phyloP scores from a whole-genome alignment of 2,888 invertebrate genomes.

The Drosophila paracracens region DNA sequence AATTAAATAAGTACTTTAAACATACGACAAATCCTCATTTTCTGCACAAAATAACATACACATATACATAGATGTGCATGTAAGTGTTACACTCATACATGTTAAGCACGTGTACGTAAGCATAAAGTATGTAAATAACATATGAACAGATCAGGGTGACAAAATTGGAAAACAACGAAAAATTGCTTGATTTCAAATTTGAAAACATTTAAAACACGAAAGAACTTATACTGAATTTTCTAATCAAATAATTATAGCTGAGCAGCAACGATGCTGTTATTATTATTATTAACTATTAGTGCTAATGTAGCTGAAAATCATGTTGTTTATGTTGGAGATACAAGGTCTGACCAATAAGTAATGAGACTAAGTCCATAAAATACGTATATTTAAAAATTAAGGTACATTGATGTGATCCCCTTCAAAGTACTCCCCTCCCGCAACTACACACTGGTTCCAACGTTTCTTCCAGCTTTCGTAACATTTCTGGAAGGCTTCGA shows the following conservation, averaged over 20 bases:
- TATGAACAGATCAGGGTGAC: conserved; percentile 27
- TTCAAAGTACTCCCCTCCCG: too few relatives aligned
- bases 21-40: conserved; percentile 28
- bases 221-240: neutral
- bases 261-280: neutral
- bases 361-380: too few relatives aligned
- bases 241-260: neutral
- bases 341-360: too few relatives aligned
- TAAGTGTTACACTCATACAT: neutral
- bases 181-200: neutral
- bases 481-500: too few relatives aligned
- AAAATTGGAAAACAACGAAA: neutral
- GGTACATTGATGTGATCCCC: too few relatives aligned
- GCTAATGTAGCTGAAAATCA: neutral
- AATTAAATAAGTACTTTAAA: conserved; percentile 28
- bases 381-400: too few relatives aligned
- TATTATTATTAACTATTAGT: neutral
- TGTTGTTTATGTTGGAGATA: neutral
- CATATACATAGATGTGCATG: neutral
- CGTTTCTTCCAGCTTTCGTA: too few relatives aligned
- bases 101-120: too few relatives aligned
- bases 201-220: conserved; percentile 15
- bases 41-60: neutral
- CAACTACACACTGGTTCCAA: too few relatives aligned
- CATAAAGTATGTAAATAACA: neutral